These are phyloP conservation scores for Edolisoma coerulescens DNA, from an alignment of 2,113 vertebrate genomes.

Conservation along the genomic window DNA sequence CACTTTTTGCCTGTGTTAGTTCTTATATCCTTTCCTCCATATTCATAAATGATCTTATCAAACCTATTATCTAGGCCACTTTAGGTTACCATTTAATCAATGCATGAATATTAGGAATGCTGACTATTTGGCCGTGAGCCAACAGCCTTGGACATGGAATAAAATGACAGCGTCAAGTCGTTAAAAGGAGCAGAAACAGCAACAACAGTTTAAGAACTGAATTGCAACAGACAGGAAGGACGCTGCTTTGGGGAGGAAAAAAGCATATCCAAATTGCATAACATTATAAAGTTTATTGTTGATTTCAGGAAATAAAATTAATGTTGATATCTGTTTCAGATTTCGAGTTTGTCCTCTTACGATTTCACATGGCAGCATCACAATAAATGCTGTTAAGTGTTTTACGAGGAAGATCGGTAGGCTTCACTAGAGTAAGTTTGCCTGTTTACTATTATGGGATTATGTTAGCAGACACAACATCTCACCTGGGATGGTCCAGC, in stretches of 20 bases:
- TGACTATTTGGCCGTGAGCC: constrained; percentile 20
- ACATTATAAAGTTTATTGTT: constrained; percentile 30
- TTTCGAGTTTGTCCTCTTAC: neutral
- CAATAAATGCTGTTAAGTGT: neutral
- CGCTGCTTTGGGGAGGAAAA: neutral
- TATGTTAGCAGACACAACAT: neutral
- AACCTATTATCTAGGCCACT: neutral
- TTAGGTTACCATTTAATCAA: neutral
- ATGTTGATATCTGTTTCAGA: constrained; percentile 38
- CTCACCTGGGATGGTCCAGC: no score
- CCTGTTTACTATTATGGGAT: neutral
- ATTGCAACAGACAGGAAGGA: constrained; percentile 41
- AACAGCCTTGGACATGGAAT: constrained; percentile 40
- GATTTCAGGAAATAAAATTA: constrained; percentile 33
- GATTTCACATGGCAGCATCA: neutral
- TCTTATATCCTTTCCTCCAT: neutral
- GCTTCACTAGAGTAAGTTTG: neutral
- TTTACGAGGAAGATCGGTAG: neutral
- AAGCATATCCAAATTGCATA: neutral
- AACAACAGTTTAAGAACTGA: constrained; percentile 37
- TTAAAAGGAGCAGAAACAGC: neutral
- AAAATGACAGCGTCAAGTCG: neutral
- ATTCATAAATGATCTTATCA: neutral
- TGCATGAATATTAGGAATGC: neutral
- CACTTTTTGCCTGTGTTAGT: neutral